These are phyloP conservation scores for Orius laevigatus DNA, from an alignment of 1,140 invertebrate species.

Conservation along the genomic window DNA sequence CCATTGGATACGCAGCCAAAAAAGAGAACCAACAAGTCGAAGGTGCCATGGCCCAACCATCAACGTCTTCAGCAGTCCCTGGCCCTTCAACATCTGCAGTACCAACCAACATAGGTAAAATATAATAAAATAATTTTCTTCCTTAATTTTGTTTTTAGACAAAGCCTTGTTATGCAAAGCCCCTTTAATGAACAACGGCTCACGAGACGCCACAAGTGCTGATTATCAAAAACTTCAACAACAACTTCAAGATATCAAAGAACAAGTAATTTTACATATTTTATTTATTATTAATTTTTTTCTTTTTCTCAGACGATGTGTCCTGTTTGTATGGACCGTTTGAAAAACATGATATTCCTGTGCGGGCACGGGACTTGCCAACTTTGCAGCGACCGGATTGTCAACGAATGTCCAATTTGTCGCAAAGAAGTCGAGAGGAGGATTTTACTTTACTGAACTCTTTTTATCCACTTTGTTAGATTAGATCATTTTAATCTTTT, in stretches of 20 bases:
- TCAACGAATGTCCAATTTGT: conserved; percentile 93
- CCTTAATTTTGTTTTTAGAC: no score
- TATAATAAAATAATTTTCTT: no score
- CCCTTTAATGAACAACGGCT: conserved; percentile 68
- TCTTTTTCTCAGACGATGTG: conserved; percentile 75
- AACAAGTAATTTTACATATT: conserved; percentile 52
- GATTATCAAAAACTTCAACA: conserved; percentile 88
- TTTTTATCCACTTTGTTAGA: no score
- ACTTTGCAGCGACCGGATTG: conserved; percentile 93
- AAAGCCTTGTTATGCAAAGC: no score
- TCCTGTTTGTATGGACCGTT: conserved; percentile 88
- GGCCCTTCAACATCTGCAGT: neutral
- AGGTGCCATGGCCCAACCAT: conserved; percentile 17
- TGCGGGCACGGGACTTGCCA: conserved; percentile 96
- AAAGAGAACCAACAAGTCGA: conserved; percentile 5
- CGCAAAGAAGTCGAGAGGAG: conserved; percentile 88
- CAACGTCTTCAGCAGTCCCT: conserved; percentile 3
- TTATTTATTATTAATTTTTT: neutral
- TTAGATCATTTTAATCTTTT: no score
- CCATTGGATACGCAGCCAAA: conserved; percentile 7
- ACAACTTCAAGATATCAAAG: conserved; percentile 92
- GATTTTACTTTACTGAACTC: conserved; percentile 62
- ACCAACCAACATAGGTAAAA: neutral
- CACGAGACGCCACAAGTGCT: conserved; percentile 47
- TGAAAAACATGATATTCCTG: conserved; percentile 97